Conservation (phyloP, 2,888 invertebrate species). For the Drosophila ezoana region DNA sequence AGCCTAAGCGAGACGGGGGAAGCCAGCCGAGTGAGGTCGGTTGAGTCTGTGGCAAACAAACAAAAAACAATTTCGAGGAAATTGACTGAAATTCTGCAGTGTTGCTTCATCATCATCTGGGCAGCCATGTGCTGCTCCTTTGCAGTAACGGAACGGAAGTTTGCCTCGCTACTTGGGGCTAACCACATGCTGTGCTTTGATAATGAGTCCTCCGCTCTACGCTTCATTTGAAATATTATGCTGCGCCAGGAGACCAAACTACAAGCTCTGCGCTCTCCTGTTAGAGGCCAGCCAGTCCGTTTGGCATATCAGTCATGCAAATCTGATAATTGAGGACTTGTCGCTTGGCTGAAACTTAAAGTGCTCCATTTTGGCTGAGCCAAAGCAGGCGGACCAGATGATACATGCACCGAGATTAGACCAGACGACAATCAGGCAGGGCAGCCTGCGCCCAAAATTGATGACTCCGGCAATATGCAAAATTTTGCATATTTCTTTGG, state of each 20-base stretch:
- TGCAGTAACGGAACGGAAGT: conserved; percentile 56
- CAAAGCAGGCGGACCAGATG: conserved; percentile 25
- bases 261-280: conserved; percentile 16
- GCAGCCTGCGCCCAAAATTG: conserved; percentile 56
- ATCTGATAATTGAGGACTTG: conserved; percentile 81
- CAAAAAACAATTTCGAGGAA: conserved; percentile 80
- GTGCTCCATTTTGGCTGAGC: conserved; percentile 46
- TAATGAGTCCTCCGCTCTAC: conserved; percentile 69
- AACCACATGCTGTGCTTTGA: conserved; percentile 82
- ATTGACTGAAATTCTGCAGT: conserved; percentile 81
- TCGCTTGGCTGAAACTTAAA: conserved; percentile 73
- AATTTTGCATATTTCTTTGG: conserved; percentile 52
- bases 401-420: conserved; percentile 53
- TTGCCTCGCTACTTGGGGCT: conserved; percentile 68
- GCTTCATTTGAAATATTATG: conserved; percentile 80
- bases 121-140: conserved; percentile 55
- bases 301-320: conserved; percentile 75
- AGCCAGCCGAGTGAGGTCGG: conserved; percentile 12
- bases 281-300: conserved; percentile 29
- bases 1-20: conserved; percentile 49
- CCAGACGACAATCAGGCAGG: conserved; percentile 16
- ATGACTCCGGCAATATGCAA: conserved; percentile 60
- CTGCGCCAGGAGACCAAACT: conserved; percentile 51
- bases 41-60: conserved; percentile 68
- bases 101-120: conserved; percentile 74